Conservation (phyloP, 2,797 vertebrate species). For the Enteromius treurensis region DNA sequence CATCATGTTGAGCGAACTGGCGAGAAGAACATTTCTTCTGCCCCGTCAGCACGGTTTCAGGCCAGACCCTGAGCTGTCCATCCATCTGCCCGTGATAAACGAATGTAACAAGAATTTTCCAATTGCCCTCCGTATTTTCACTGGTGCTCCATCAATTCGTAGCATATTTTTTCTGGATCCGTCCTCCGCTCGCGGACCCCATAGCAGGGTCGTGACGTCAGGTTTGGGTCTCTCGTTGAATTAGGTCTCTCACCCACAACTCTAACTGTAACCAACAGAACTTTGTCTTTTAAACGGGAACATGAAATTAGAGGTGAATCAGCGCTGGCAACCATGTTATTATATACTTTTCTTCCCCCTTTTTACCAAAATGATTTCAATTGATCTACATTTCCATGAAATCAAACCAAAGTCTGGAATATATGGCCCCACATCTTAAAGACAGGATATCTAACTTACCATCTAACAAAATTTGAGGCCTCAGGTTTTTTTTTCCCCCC, state of each 20-base stretch:
- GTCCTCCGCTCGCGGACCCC: slow-evolving; percentile 65
- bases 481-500: slow-evolving; percentile 13
- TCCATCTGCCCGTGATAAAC: slow-evolving; percentile 63
- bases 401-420: slow-evolving; percentile 69
- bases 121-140: slow-evolving; percentile 47
- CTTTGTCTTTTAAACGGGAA: slow-evolving; percentile 71
- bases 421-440: slow-evolving; percentile 62
- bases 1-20: slow-evolving; percentile 61
- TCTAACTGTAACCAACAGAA: slow-evolving; percentile 67
- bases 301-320: slow-evolving; percentile 80
- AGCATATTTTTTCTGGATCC: slow-evolving; percentile 68
- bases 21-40: slow-evolving; percentile 61
- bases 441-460: slow-evolving; percentile 65
- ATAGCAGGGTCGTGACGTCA: slow-evolving; percentile 73
- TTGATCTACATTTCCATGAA: slow-evolving; percentile 78
- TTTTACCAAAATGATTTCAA: slow-evolving; percentile 74
- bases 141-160: slow-evolving; percentile 56
- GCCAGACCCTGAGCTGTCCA: slow-evolving; percentile 59
- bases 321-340: slow-evolving; percentile 74
- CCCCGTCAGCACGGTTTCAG: slow-evolving; percentile 60
- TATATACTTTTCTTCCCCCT: slow-evolving; percentile 71
- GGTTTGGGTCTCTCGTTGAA: slow-evolving; percentile 68
- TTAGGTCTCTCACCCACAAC: slow-evolving; percentile 64
- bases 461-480: slow-evolving; percentile 55
- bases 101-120: slow-evolving; percentile 63